Percentiles rank a stretch among this genome's conserved stretches.
phyloP scores from a whole-genome alignment of 2,113 vertebrate species.

The Alethe castanea region DNA sequence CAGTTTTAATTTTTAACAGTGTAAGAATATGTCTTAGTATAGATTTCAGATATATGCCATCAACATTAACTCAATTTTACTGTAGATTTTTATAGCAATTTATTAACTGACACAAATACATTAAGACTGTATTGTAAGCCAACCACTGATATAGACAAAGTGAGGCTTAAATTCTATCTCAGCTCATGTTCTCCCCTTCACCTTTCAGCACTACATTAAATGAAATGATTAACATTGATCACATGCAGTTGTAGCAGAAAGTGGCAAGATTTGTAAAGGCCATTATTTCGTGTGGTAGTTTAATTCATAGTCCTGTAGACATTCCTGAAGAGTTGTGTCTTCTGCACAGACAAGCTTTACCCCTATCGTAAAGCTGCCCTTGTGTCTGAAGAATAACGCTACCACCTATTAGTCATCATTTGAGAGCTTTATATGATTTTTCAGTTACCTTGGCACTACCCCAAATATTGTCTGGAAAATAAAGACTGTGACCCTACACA shows the following conservation, averaged over 20 bases:
- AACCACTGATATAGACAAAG: constrained; percentile 22
- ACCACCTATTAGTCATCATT: not conserved
- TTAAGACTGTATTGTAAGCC: constrained; percentile 28
- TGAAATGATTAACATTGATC: constrained; percentile 30
- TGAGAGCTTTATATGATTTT: not conserved
- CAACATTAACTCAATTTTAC: constrained; percentile 9
- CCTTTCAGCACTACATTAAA: constrained; percentile 28
- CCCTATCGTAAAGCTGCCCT: not conserved
- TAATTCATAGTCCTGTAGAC: not conserved
- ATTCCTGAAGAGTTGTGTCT: not conserved
- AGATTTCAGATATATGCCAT: constrained; percentile 7
- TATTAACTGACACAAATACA: constrained; percentile 45
- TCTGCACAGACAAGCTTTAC: not conserved
- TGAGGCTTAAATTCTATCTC: constrained; percentile 7
- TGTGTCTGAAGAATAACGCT: not conserved
- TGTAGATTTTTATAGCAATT: constrained; percentile 4
- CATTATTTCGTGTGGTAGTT: not conserved
- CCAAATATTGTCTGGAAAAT: not conserved
- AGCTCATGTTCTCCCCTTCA: not conserved
- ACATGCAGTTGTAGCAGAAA: not conserved
- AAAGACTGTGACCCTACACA: not conserved
- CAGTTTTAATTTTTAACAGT: constrained; percentile 17
- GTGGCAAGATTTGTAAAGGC: not conserved
- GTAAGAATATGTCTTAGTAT: constrained; percentile 9
- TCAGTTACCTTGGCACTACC: not conserved